A percentile compares a stretch with the other conserved stretches of the same genome.
Evolutionary conservation across 1,140 invertebrate genomes (phyloP).

Genomic region (Psix sp.): DNA sequence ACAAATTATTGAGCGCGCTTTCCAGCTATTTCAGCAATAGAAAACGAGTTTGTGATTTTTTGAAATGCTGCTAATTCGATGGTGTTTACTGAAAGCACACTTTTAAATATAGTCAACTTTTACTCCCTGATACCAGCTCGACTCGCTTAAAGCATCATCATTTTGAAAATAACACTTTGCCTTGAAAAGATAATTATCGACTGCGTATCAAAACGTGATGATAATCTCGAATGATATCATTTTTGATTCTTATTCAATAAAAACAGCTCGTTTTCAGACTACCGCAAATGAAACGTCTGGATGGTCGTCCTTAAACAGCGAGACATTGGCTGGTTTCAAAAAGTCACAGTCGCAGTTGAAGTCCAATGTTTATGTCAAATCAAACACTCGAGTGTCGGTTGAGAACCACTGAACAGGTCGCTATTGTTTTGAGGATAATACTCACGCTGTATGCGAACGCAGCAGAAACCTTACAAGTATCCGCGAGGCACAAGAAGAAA

Average conservation of each 20-base stretch:
- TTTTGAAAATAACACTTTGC: too few species aligned
- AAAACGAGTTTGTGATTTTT: conserved; percentile 15
- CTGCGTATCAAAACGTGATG: too few species aligned
- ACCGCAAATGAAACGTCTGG: too few species aligned
- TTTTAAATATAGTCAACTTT: not conserved
- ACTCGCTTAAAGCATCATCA: too few species aligned
- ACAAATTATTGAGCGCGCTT: conserved; percentile 24
- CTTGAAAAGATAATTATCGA: too few species aligned
- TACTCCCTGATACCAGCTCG: too few species aligned
- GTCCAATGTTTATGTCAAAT: not conserved
- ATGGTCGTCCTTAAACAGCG: too few species aligned
- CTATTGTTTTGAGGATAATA: conserved; percentile 43
- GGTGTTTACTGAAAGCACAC: conserved; percentile 1
- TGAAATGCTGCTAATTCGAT: conserved; percentile 11
- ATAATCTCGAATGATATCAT: too few species aligned
- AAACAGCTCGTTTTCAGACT: too few species aligned
- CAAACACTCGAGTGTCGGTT: not conserved
- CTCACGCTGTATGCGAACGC: conserved; percentile 37
- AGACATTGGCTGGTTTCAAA: too few species aligned
- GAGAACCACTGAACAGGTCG: conserved; percentile 23
- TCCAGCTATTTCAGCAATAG: conserved; percentile 18
- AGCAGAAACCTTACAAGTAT: conserved; percentile 31
- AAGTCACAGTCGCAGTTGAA: not conserved
- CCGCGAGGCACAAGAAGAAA: conserved; percentile 41
- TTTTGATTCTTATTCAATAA: too few species aligned